phyloP scores from a whole-genome alignment of 2,797 vertebrate species.

The Pseudochirops cupreus region DNA sequence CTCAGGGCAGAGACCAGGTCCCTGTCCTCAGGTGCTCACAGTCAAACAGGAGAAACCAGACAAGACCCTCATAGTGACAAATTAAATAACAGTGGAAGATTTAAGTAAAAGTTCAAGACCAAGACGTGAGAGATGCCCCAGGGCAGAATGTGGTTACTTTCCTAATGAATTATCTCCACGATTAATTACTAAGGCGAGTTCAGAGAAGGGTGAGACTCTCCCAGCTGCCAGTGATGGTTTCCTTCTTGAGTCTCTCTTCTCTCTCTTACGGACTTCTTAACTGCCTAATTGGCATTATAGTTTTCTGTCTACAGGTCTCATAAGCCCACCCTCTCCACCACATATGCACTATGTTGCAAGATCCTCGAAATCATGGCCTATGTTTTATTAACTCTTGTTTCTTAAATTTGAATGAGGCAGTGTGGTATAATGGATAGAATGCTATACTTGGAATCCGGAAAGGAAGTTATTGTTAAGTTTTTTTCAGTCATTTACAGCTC shows the following conservation, averaged over 20 bases:
- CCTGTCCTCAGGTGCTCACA: background rate
- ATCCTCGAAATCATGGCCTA: background rate
- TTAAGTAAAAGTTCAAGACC: constrained; percentile 8
- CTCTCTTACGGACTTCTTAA: background rate
- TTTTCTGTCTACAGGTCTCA: background rate
- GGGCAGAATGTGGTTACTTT: background rate
- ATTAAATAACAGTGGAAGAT: background rate
- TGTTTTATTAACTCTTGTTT: background rate
- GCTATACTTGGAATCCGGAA: background rate
- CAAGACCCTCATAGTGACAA: background rate
- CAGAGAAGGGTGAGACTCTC: background rate
- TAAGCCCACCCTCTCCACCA: background rate
- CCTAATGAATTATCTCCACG: background rate
- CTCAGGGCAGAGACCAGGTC: background rate
- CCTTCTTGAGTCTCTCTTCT: background rate
- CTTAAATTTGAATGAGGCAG: background rate
- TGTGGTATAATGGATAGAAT: background rate
- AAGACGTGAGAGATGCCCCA: background rate
- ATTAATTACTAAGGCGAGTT: background rate
- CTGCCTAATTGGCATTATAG: background rate
- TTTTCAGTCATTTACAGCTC: background rate
- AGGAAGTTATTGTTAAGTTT: background rate
- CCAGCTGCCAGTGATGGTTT: background rate
- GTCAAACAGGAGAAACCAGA: background rate
- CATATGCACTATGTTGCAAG: background rate